phyloP scores from a whole-genome alignment of 1,140 invertebrate species.

The Lordiphosa mommai region DNA sequence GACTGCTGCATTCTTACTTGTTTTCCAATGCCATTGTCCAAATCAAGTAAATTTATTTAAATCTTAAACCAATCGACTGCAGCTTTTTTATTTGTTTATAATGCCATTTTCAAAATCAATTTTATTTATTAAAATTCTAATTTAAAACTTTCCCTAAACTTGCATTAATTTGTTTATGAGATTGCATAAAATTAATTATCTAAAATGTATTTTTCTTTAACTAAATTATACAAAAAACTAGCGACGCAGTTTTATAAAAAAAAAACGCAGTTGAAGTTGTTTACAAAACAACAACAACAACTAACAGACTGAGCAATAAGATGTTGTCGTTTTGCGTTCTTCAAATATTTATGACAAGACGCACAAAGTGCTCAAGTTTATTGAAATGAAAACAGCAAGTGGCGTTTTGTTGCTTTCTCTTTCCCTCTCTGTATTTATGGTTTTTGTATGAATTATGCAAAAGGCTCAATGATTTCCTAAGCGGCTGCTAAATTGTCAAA shows the following conservation, averaged over 20 bases:
- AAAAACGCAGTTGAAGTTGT: constrained; percentile 36
- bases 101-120: neutral
- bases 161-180: no score
- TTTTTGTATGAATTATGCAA: constrained; percentile 62
- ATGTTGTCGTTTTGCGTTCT: constrained; percentile 62
- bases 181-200: constrained; percentile 63
- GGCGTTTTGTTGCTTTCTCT: constrained; percentile 37
- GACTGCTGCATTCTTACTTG: no score
- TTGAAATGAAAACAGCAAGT: constrained; percentile 68
- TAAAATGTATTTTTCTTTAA: constrained; percentile 46
- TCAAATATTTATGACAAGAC: constrained; percentile 75
- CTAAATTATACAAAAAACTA: constrained; percentile 46
- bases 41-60: no score
- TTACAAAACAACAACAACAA: constrained; percentile 34
- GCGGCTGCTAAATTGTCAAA: constrained; percentile 49
- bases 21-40: no score
- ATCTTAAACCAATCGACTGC: no score
- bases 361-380: constrained; percentile 72
- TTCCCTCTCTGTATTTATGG: constrained; percentile 19
- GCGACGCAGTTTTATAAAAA: constrained; percentile 13
- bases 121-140: constrained; percentile 1
- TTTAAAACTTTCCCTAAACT: no score
- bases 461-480: constrained; percentile 55
- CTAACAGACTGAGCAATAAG: constrained; percentile 22
- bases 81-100: neutral